These are phyloP conservation scores for Peromyscus eremicus DNA, from an alignment of 2,797 vertebrate species.

Conservation along the genomic window DNA sequence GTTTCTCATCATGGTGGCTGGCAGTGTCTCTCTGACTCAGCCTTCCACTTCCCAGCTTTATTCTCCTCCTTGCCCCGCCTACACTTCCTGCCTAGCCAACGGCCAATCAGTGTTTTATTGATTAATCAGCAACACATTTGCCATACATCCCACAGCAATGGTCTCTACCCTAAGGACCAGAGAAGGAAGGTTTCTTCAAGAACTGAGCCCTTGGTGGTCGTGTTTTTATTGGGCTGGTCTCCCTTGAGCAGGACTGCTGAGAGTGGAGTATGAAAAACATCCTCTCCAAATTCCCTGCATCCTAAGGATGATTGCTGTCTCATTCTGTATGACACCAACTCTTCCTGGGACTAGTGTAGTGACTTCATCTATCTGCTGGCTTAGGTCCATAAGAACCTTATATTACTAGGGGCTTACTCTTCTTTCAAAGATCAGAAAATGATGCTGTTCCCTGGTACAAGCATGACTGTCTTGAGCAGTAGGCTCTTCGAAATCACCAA, in stretches of 20 bases:
- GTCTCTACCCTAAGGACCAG: background rate
- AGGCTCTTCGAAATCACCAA: background rate
- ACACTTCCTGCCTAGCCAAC: too few species aligned
- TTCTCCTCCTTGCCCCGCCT: too few species aligned
- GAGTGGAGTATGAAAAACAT: background rate
- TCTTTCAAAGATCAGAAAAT: constrained; percentile 27
- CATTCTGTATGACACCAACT: background rate
- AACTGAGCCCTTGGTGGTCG: background rate
- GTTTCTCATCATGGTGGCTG: too few species aligned
- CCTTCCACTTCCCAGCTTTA: too few species aligned
- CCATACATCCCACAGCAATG: too few species aligned
- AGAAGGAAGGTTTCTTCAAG: background rate
- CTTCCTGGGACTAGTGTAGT: too few species aligned
- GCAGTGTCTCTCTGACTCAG: too few species aligned
- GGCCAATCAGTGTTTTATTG: too few species aligned
- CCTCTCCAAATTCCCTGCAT: background rate
- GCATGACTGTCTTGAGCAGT: background rate
- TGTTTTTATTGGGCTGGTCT: background rate
- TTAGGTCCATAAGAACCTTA: background rate
- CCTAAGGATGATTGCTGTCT: background rate
- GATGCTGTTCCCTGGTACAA: background rate
- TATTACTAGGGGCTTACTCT: background rate
- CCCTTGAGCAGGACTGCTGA: background rate
- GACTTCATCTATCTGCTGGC: background rate
- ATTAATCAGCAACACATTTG: too few species aligned